A percentile compares a stretch with the other conserved stretches of the same genome.
These are phyloP conservation scores for Rhynchopsitta pachyrhyncha DNA, from an alignment of 2,113 vertebrate genomes.

Conservation along the genomic window DNA sequence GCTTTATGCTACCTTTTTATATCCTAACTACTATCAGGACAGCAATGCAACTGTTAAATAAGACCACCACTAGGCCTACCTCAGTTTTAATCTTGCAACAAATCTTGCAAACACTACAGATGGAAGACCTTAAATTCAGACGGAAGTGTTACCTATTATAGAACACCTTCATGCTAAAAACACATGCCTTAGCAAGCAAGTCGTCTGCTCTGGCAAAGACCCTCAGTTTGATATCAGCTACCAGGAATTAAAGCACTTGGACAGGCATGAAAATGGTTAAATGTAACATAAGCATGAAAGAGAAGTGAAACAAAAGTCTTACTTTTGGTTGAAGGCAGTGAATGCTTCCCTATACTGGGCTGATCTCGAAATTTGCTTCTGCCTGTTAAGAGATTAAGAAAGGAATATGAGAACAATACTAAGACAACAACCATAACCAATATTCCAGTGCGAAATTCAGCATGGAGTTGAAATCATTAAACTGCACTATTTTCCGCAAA, in stretches of 20 bases:
- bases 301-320: constrained; percentile 55
- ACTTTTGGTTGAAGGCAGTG: constrained; percentile 39
- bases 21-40: neutral
- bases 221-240: neutral
- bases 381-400: neutral
- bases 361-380: neutral
- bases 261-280: neutral
- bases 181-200: neutral
- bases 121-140: neutral
- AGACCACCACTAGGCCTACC: neutral
- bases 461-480: neutral
- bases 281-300: neutral
- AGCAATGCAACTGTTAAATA: neutral
- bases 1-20: neutral
- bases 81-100: neutral
- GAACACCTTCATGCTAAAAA: neutral
- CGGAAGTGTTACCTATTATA: neutral
- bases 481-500: neutral
- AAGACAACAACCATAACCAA: neutral
- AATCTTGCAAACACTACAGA: neutral
- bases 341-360: neutral
- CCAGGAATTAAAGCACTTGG: neutral
- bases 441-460: neutral
- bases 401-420: neutral
- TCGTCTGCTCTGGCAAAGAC: neutral